Percentiles rank a stretch among this genome's conserved stretches.
Evolutionary conservation across 2,888 invertebrate species (phyloP).

Genomic region (Steinernema carpocapsae): DNA sequence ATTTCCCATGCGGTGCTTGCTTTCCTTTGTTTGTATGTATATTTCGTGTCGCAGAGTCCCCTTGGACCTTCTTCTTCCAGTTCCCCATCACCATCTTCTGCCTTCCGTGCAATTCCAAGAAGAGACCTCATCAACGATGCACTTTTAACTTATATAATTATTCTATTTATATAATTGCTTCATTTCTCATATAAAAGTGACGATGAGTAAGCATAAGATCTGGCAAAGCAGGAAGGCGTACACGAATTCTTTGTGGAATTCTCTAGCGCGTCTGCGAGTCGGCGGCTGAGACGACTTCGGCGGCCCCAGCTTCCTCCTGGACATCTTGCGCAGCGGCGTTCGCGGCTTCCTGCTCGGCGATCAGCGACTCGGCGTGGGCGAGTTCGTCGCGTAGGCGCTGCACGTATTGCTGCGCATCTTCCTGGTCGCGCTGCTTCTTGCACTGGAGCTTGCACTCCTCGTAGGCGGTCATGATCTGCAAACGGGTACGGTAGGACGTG

Average conservation of each 20-base stretch:
- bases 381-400: slow-evolving; percentile 58
- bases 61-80: not conserved
- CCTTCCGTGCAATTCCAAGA: slow-evolving; percentile 15
- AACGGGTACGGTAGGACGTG: too few relatives aligned
- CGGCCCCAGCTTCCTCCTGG: not conserved
- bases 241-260: too few relatives aligned
- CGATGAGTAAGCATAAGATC: too few relatives aligned
- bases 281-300: not conserved
- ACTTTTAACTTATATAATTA: too few relatives aligned
- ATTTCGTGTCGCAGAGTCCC: not conserved
- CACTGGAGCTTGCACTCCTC: slow-evolving; percentile 64
- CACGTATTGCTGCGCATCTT: slow-evolving; percentile 58
- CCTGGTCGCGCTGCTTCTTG: slow-evolving; percentile 58
- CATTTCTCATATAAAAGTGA: too few relatives aligned
- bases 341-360: slow-evolving; percentile 47
- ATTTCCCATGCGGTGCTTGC: not conserved
- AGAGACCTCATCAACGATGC: slow-evolving; percentile 19
- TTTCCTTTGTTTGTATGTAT: slow-evolving; percentile 7
- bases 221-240: too few relatives aligned
- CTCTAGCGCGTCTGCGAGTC: too few relatives aligned
- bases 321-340: not conserved
- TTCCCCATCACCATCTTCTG: not conserved
- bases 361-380: slow-evolving; percentile 52
- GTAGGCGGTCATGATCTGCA: slow-evolving; percentile 50
- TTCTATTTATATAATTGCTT: too few relatives aligned